Evolutionary conservation across 2,888 invertebrate genomes (phyloP), one percentile per base, ranked within the genome.

Genomic region (Dione vanillae): DNA sequence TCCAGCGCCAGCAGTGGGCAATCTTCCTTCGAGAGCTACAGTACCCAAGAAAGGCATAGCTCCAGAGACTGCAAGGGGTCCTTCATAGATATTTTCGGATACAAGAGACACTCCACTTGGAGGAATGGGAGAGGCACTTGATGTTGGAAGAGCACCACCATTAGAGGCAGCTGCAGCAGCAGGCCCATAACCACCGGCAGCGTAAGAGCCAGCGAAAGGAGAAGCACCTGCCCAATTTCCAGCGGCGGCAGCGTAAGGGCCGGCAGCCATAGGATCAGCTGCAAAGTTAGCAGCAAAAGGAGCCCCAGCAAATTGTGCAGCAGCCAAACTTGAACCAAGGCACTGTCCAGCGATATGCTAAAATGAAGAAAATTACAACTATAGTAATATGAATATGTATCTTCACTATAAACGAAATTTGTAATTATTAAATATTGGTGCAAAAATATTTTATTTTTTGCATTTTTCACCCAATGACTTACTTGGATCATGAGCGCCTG

Each of bases 41-140:
- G 81, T 75, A 11, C 81, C 80, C 37, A 80, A 59, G 78, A 82
- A 79, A 7, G 80, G 82, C 41, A 83, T 67, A 54, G 79, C 73
- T 51, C 82, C 83, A 14, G 65, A 54, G 11, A 80, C 78, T 19
- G 71, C 61, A 1, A 84, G 51, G 35, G 77, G 51, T 7, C 84
- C 84, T 74, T 82, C 80, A 35, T 82, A 79, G 3, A 75, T 74
- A 64, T 83, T 85, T 59, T 83, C 82, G 51, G 84, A 82, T 9
- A 78, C 41, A 2, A 81, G 74, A 16, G 77, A 72, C 6, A 83
- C 70, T 65, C 82, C 81, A 62, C 58, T 76, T 27, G 78, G 78
- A 12, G 78, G 74, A 52, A 78, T 75, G 10, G 81, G 75, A 3
- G 83, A 83, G 8, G 74, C 64, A 67, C 84, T 85, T 59, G 82